phyloP scores from a whole-genome alignment of 2,888 invertebrate genomes.

The Cantharis rufa region DNA sequence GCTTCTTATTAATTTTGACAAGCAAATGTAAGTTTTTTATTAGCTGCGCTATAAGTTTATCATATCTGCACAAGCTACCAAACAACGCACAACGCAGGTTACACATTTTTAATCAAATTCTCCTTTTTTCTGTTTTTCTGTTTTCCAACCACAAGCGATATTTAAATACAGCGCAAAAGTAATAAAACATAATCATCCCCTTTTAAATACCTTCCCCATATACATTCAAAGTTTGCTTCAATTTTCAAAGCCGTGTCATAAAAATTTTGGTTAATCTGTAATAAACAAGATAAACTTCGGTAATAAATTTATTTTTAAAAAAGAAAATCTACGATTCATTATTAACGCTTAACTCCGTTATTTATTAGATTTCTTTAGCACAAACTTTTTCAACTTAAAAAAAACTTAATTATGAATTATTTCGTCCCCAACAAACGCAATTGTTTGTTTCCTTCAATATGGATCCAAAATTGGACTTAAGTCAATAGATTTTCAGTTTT shows the following conservation, averaged over 20 bases:
- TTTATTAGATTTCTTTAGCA: background rate
- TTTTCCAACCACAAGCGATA: background rate
- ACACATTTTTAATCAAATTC: background rate
- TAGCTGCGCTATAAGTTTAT: background rate
- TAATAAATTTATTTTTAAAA: background rate
- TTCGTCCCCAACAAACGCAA: background rate
- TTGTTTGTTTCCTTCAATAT: background rate
- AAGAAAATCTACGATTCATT: background rate
- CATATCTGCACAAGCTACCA: background rate
- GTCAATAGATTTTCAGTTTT: too few relatives aligned
- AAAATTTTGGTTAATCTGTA: constrained; percentile 1
- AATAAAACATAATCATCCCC: background rate
- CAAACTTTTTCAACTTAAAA: background rate
- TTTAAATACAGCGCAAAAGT: background rate
- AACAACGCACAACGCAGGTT: background rate
- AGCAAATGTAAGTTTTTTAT: constrained; percentile 17
- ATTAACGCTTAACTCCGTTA: background rate
- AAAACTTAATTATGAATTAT: background rate
- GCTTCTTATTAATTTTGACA: constrained; percentile 29
- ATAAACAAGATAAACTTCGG: background rate
- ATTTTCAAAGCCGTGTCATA: background rate
- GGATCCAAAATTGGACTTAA: too few relatives aligned
- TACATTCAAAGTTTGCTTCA: background rate
- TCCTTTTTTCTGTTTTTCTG: too few relatives aligned
- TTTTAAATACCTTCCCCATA: background rate